Percentiles rank a stretch among this genome's conserved stretches.
phyloP scores from a whole-genome alignment of 2,888 invertebrate species.

The Amphiduros pacificus region DNA sequence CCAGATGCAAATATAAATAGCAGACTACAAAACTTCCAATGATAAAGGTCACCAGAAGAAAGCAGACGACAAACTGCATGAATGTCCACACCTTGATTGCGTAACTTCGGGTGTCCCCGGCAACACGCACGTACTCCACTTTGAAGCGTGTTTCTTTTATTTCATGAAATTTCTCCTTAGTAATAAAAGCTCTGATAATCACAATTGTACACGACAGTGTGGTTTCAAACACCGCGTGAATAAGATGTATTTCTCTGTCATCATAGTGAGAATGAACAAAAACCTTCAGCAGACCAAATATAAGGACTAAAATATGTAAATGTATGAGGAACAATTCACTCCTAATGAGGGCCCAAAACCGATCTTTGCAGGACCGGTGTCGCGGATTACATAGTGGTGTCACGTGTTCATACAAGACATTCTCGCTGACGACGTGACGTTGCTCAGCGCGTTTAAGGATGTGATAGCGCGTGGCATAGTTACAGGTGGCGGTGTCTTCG shows the following conservation, averaged over 20 bases:
- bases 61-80: background rate
- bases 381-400: background rate
- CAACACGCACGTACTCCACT: background rate
- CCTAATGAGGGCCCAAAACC: background rate
- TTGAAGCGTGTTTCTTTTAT: background rate
- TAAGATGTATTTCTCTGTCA: background rate
- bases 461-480: slow-evolving; percentile 4
- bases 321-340: background rate
- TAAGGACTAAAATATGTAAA: background rate
- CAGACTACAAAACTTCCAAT: slow-evolving; percentile 1
- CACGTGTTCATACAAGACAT: background rate
- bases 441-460: background rate
- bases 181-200: background rate
- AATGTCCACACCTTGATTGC: background rate
- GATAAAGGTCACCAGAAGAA: background rate
- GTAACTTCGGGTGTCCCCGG: background rate
- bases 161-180: background rate
- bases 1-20: background rate
- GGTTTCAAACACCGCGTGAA: background rate
- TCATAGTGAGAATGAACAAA: background rate
- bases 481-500: background rate
- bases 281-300: background rate
- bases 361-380: background rate
- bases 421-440: background rate
- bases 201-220: background rate